phyloP scores from a whole-genome alignment of 2,797 vertebrate species.

The Urosaurus nigricauda region DNA sequence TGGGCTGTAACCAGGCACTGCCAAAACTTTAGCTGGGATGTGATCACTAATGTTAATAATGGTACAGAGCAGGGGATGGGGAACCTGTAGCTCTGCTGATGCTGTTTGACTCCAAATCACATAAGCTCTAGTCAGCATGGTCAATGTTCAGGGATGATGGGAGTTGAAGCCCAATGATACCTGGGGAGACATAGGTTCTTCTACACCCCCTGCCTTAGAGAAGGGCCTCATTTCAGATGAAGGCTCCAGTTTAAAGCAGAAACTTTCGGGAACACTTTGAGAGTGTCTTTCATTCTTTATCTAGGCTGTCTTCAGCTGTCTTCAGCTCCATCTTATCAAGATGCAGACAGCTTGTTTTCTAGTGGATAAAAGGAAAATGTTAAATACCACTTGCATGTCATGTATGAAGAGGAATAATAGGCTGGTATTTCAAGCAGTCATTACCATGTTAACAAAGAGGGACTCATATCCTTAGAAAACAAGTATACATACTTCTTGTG shows the following conservation, averaged over 20 bases:
- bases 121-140: not conserved
- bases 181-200: not conserved
- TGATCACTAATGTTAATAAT: not conserved
- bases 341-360: not conserved
- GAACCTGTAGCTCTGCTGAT: not conserved
- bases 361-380: not conserved
- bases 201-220: not conserved
- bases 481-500: not conserved
- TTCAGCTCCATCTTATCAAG: not conserved
- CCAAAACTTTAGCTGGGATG: not conserved
- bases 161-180: not conserved
- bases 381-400: not conserved
- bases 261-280: not conserved
- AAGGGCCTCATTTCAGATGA: not conserved
- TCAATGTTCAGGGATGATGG: not conserved
- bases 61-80: not conserved
- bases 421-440: conserved; percentile 4
- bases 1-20: not conserved
- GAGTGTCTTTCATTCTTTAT: not conserved
- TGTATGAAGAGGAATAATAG: not conserved
- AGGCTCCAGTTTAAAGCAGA: not conserved
- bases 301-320: not conserved
- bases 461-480: not conserved
- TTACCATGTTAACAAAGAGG: not conserved
- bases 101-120: not conserved